phyloP scores from a whole-genome alignment of 2,113 vertebrate species.

The Alexandromys fortis region DNA sequence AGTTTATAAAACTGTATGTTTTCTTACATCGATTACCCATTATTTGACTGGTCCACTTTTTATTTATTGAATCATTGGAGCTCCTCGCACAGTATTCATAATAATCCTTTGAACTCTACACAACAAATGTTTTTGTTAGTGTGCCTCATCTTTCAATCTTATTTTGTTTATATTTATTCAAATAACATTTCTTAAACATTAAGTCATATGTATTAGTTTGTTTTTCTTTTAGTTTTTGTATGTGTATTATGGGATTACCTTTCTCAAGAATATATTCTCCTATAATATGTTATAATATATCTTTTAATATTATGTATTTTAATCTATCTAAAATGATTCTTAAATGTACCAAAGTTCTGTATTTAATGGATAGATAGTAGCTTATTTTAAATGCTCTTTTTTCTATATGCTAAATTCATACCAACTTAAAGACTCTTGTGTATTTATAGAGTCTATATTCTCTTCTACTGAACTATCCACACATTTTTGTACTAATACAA shows the following conservation, averaged over 20 bases:
- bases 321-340: slow-evolving; percentile 19
- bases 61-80: background rate
- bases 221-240: background rate
- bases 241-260: background rate
- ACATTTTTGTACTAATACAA: background rate
- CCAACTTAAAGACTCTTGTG: background rate
- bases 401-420: background rate
- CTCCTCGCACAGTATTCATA: background rate
- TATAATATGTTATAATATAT: background rate
- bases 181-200: background rate
- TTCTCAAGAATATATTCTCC: background rate
- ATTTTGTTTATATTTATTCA: background rate
- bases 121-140: background rate
- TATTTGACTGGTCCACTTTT: background rate
- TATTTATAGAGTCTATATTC: background rate
- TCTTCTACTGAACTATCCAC: background rate
- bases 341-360: background rate
- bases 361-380: background rate
- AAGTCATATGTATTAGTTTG: background rate
- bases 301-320: background rate
- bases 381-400: background rate
- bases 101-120: background rate
- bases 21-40: background rate
- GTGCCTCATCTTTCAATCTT: background rate
- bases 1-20: background rate